Evolutionary conservation across 2,888 invertebrate genomes (phyloP), one percentile per base, ranked within the genome.

Genomic region (Papilio demoleus): DNA sequence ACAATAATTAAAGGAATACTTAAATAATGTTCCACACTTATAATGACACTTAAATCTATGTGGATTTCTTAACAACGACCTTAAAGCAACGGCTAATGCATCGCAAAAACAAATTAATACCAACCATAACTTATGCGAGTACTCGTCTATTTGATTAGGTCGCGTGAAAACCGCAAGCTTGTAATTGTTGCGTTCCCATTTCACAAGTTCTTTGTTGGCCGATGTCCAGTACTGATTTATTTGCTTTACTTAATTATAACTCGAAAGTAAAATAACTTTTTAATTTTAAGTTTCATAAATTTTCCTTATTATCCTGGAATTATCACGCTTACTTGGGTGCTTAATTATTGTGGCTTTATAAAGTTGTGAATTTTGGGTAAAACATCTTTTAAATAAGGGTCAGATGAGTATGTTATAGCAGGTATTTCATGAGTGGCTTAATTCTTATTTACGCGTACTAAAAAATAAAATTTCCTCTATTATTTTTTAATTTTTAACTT

Each of bases 91-190:
- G 2, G 8, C 2, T 53, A 27, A n/a, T 12, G 22, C 11, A n/a
- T 27, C 19, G 14, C 12, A 56, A 36, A 40, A 65, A n/a, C 14
- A 67, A 19, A 12, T 24, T 8, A 19, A 64, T 64, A 65, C 8
- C 11, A 24, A 17, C 27, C 31, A 50, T 24, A 36, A 53, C 11
- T 60, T 65, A 53, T 36, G 50, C 45, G 31, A 47, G 27, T 34
- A n/a, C 50, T 42, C 22, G 61, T 56, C 61, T 53, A 61, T 50
- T 65, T 61, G 42, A 69, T 69, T 69, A 42, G 65, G 36, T 62
- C 53, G 19, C n/a, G 36, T 65, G 61, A 53, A 65, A 69, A 69
- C 69, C 69, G 65, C 69, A 69, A 69, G 56, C 53, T 58, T 59
- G 58, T 27, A 45, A 40, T 27, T 69, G 65, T 69, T 69, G 65